phyloP scores from a whole-genome alignment of 2,888 invertebrate genomes.

The Lasioglossum marginatum region DNA sequence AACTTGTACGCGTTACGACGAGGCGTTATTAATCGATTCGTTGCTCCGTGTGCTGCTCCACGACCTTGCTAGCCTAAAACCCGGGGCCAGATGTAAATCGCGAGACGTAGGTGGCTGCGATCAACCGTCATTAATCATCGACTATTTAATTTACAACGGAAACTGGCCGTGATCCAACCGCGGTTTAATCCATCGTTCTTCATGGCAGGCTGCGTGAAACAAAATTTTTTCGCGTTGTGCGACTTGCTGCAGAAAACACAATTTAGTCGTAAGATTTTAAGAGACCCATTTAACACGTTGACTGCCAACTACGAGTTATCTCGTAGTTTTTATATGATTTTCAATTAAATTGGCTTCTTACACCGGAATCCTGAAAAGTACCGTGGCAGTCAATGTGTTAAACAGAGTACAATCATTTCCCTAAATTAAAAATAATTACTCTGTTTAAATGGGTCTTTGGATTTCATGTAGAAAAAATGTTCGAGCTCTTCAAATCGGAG shows the following conservation, averaged over 20 bases:
- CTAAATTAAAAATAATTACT: not conserved
- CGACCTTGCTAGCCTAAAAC: conserved; percentile 68
- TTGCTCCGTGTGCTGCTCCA: conserved; percentile 62
- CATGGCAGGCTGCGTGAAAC: not conserved
- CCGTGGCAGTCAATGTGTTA: no score
- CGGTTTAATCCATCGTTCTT: conserved; percentile 22
- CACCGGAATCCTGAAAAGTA: no score
- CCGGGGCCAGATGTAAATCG: conserved; percentile 61
- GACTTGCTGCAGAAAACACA: not conserved
- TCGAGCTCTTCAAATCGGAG: no score
- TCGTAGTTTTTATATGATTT: no score
- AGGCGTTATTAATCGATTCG: conserved; percentile 83
- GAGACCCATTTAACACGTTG: no score
- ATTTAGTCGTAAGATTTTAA: not conserved
- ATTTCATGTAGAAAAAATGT: no score
- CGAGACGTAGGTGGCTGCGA: conserved; percentile 67
- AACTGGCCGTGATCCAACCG: conserved; percentile 33
- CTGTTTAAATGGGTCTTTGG: no score
- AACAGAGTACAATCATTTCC: not conserved
- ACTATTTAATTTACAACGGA: conserved; percentile 56
- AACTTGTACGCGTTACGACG: conserved; percentile 74
- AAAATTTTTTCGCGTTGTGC: conserved; percentile 39
- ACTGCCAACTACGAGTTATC: no score
- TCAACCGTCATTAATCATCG: conserved; percentile 57
- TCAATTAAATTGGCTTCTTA: no score